A percentile compares a stretch with the other conserved stretches of the same genome.
Conservation (phyloP, 2,797 vertebrate species). For the Avahi laniger region DNA sequence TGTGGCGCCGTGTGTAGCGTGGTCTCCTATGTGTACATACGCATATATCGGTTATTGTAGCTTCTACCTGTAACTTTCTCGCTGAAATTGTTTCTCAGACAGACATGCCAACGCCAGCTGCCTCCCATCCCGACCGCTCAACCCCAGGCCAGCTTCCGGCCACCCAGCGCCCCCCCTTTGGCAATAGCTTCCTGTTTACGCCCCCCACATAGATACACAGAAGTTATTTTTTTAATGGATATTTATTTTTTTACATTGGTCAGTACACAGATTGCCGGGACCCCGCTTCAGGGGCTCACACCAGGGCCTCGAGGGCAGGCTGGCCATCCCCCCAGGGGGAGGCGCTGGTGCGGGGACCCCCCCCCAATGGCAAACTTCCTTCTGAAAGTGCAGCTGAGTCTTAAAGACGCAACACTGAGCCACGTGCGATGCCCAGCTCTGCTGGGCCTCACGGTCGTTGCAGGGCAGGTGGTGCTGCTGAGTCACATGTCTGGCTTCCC, state of each 20-base stretch:
- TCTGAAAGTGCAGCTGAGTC: conserved; percentile 56
- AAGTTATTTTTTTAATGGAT: conserved; percentile 75
- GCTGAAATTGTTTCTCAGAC: conserved; percentile 77
- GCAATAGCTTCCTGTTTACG: conserved; percentile 44
- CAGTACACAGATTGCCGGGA: conserved; percentile 63
- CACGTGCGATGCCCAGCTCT: background rate
- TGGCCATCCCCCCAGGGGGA: background rate
- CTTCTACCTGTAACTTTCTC: background rate
- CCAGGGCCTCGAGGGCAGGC: background rate
- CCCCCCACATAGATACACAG: conserved; percentile 51
- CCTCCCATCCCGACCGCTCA: background rate
- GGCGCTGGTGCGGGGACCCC: background rate
- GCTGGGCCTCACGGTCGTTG: too few relatives aligned
- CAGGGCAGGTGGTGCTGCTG: background rate
- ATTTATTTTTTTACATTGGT: conserved; percentile 80
- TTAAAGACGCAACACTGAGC: background rate
- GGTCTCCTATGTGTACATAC: conserved; percentile 61
- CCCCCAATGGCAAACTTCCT: background rate
- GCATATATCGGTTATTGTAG: background rate
- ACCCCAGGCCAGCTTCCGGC: conserved; percentile 66
- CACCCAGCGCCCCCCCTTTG: conserved; percentile 26
- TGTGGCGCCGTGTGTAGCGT: conserved; percentile 72
- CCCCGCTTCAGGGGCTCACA: conserved; percentile 16
- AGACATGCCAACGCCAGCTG: conserved; percentile 27
- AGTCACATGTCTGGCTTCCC: background rate